Conservation (phyloP, 1,140 invertebrate genomes). For the Drosophila persimilis region DNA sequence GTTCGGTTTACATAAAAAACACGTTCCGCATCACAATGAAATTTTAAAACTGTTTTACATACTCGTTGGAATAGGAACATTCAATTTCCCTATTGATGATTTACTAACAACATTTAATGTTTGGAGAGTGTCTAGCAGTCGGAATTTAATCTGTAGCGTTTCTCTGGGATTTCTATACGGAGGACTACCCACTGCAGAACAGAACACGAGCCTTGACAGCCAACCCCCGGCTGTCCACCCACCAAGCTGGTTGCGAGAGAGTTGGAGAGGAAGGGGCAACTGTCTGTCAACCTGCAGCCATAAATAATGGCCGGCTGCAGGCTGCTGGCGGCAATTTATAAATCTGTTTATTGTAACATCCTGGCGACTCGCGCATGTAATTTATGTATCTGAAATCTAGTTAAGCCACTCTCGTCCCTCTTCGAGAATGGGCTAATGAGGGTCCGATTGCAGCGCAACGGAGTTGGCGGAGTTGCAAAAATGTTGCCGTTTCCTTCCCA, state of each 20-base stretch:
- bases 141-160: no score
- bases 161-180: no score
- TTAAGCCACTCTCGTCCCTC: constrained; percentile 13
- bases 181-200: no score
- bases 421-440: constrained; percentile 36
- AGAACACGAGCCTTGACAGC: no score
- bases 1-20: no score
- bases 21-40: no score
- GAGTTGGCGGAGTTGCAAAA: not conserved
- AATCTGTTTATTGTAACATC: constrained; percentile 49
- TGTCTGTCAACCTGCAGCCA: constrained; percentile 46
- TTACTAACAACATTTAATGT: no score
- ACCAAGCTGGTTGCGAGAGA: not conserved
- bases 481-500: constrained; percentile 12
- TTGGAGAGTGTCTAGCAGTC: no score
- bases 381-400: constrained; percentile 46
- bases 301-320: constrained; percentile 48
- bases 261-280: not conserved
- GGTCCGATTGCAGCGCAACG: constrained; percentile 32
- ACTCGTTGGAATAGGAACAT: no score
- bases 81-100: no score
- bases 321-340: constrained; percentile 37
- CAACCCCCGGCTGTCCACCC: not conserved
- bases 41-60: no score
- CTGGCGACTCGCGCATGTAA: constrained; percentile 25